Conservation (phyloP, 2,797 vertebrate genomes). For the Amniataba percoides region DNA sequence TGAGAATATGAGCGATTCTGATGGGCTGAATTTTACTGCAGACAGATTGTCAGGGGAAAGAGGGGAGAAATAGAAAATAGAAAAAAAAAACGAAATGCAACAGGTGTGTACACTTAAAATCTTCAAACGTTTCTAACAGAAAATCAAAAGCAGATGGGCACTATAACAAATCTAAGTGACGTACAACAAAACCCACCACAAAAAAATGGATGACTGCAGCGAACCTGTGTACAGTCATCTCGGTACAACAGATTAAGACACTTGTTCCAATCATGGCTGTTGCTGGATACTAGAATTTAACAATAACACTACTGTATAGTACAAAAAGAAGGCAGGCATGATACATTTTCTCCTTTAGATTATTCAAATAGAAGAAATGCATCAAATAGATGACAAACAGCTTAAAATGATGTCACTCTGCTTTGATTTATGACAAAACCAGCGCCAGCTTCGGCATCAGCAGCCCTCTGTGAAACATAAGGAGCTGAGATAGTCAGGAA, state of each 20-base stretch:
- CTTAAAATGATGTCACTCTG: slow-evolving; percentile 25
- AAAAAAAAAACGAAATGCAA: neutral
- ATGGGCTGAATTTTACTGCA: slow-evolving; percentile 1
- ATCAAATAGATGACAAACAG: slow-evolving; percentile 40
- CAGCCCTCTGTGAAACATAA: slow-evolving; percentile 37
- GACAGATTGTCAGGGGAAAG: neutral
- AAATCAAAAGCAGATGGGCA: neutral
- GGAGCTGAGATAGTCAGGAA: slow-evolving; percentile 36
- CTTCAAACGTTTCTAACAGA: neutral
- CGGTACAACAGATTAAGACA: neutral
- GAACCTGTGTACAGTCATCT: neutral
- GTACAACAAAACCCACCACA: neutral
- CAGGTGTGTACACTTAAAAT: neutral
- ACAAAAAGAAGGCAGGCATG: slow-evolving; percentile 14
- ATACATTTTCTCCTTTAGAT: slow-evolving; percentile 22
- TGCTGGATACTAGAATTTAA: neutral
- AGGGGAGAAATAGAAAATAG: neutral
- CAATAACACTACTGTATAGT: neutral
- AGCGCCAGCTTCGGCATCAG: neutral
- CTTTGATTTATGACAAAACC: slow-evolving; percentile 44
- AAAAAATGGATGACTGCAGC: neutral
- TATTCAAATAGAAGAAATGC: slow-evolving; percentile 5
- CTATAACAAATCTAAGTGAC: neutral
- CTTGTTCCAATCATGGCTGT: neutral
- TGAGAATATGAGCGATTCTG: neutral